Conservation (phyloP, 2,888 invertebrate genomes). For the Seira musarum region DNA sequence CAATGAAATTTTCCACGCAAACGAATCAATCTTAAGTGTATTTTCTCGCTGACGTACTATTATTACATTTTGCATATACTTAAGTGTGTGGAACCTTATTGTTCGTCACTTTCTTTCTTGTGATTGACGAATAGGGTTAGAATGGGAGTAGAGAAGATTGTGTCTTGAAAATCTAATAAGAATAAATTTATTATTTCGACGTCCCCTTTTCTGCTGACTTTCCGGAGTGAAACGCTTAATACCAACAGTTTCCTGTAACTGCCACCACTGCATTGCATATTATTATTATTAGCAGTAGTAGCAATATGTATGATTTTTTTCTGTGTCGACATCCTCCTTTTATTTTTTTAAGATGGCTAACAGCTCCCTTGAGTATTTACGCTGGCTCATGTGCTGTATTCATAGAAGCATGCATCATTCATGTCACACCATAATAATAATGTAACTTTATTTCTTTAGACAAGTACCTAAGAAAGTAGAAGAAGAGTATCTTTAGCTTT, state of each 20-base stretch:
- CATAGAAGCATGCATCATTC: slow-evolving; percentile 50
- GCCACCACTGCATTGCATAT: background rate
- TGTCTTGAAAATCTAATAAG: background rate
- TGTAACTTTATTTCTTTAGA: background rate
- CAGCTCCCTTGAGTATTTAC: slow-evolving; percentile 39
- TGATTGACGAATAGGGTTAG: background rate
- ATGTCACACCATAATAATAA: slow-evolving; percentile 29
- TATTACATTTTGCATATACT: no score
- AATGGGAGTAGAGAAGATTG: no score
- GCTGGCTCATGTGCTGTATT: slow-evolving; percentile 33
- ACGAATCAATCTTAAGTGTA: background rate
- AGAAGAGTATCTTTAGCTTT: no score
- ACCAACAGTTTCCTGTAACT: no score
- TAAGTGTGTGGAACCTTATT: no score
- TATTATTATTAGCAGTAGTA: no score
- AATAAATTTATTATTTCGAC: background rate
- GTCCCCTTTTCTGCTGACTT: background rate
- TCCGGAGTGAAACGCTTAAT: no score
- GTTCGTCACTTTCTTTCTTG: no score
- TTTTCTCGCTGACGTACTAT: background rate
- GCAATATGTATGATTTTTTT: background rate
- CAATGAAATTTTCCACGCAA: background rate
- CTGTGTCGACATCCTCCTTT: background rate
- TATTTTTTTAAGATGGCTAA: slow-evolving; percentile 40
- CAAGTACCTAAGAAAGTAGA: background rate